These are phyloP conservation scores for Drosophila arawakana DNA, from an alignment of 1,140 invertebrate species.

Conservation along the genomic window DNA sequence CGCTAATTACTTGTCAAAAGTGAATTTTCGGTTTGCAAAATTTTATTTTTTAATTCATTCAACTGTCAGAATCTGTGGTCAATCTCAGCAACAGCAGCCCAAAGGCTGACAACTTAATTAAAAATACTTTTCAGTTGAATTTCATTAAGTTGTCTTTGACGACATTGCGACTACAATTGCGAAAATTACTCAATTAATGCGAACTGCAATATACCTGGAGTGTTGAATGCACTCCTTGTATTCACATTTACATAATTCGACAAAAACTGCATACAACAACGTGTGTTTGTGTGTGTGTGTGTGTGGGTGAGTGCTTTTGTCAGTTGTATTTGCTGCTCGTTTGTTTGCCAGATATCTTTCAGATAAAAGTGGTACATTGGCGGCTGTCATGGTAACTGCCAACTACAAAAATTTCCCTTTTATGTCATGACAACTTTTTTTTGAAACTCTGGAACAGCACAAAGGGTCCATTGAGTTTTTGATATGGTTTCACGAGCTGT, in stretches of 20 bases:
- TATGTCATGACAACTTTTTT: conserved; percentile 14
- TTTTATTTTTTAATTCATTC: conserved; percentile 2
- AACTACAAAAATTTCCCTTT: conserved; percentile 38
- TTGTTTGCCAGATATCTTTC: conserved; percentile 1
- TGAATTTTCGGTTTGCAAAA: neutral
- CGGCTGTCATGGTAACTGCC: conserved; percentile 26
- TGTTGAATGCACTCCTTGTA: neutral
- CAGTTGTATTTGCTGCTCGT: conserved; percentile 10
- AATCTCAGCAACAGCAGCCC: conserved; percentile 22
- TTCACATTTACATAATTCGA: neutral
- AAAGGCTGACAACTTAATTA: conserved; percentile 64
- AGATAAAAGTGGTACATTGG: conserved; percentile 14
- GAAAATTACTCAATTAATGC: conserved; percentile 26
- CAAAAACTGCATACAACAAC: no score
- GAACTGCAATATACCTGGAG: neutral
- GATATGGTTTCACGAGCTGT: no score
- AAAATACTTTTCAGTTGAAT: conserved; percentile 50
- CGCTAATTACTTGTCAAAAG: neutral
- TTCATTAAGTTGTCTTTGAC: conserved; percentile 62
- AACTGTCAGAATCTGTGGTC: conserved; percentile 19
- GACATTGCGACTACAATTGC: conserved; percentile 18
- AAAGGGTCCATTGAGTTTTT: no score
- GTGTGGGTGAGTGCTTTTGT: neutral
- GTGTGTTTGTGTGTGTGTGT: neutral
- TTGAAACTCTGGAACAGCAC: no score